Evolutionary conservation across 1,140 invertebrate species (phyloP), one percentile per base, ranked within the genome.

Genomic region (Tribolium madens): DNA sequence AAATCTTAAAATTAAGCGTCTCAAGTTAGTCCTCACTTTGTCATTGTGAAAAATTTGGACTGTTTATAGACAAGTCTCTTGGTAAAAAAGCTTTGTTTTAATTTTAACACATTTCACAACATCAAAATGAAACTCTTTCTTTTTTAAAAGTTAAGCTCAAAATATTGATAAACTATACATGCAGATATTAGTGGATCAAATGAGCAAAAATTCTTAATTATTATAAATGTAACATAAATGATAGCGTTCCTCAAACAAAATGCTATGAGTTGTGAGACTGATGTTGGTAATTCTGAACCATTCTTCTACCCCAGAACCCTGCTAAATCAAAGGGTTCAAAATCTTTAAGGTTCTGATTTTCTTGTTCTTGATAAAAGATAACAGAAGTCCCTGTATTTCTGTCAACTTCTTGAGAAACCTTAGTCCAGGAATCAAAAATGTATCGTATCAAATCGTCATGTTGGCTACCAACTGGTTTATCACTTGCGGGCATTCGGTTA

Each of bases 271-370:
- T 52, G 12, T 50, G 47, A 14, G 47, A 6, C 33, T 73, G n/a
- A n/a, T n/a, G 71, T 75, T 78, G 79, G 21, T 52, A 46, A 75
- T 79, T 89, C 75, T 89, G 88, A 71, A 88, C 88, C 69, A 89
- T 82, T 73, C 88, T 86, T 73, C 89, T 86, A 68, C 88, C 89
- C 88, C 89, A 90, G 83, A 86, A 90, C 17, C 87, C 86, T 80
- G 90, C 89, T 52, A 90, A 83, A 84, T 90, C 88, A 80, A 90
- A 90, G 9, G 89, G 88, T 79, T 89, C 84, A 81, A 90, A 90
- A 85, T 90, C 89, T 90, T 79, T 79, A 17, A 79, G 74, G 57
- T 79, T 79, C 9, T 80, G 76, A 57, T 76, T 74, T 13, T 81
- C 81, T 64, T 83, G 83, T 42, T 86, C 87, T 73, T 81, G 82